phyloP scores from a whole-genome alignment of 2,888 invertebrate genomes.

The Cabera pusaria region DNA sequence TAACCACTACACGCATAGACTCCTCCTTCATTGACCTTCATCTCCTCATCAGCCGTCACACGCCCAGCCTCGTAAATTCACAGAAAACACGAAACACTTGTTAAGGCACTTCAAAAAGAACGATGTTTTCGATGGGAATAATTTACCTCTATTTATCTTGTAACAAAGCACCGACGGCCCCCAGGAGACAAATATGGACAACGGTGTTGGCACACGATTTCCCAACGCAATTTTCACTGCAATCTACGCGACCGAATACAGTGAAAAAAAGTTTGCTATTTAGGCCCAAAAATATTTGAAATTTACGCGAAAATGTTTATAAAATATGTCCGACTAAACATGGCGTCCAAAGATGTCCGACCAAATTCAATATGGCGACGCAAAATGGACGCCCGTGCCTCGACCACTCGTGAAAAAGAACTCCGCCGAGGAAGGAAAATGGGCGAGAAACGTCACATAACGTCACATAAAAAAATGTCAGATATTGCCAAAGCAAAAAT shows the following conservation, averaged over 20 bases:
- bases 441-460: slow-evolving; percentile 41
- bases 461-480: slow-evolving; percentile 36
- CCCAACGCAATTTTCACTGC: slow-evolving; percentile 60
- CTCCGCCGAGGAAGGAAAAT: slow-evolving; percentile 52
- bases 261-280: slow-evolving; percentile 79
- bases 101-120: slow-evolving; percentile 77
- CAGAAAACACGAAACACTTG: slow-evolving; percentile 76
- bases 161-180: slow-evolving; percentile 78
- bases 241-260: slow-evolving; percentile 66
- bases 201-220: slow-evolving; percentile 73
- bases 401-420: slow-evolving; percentile 49
- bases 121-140: slow-evolving; percentile 72
- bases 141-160: slow-evolving; percentile 82
- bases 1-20: slow-evolving; percentile 52
- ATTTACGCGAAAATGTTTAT: slow-evolving; percentile 86
- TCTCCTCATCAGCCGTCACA: slow-evolving; percentile 43
- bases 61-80: slow-evolving; percentile 59
- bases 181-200: slow-evolving; percentile 73
- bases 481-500: slow-evolving; percentile 46
- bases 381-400: slow-evolving; percentile 80
- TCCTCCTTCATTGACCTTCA: slow-evolving; percentile 65
- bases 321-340: slow-evolving; percentile 90
- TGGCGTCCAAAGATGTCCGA: slow-evolving; percentile 88
- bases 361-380: slow-evolving; percentile 84
- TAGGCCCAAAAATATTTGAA: slow-evolving; percentile 81